Conservation (phyloP, 2,797 vertebrate genomes). For the Tapirus indicus region DNA sequence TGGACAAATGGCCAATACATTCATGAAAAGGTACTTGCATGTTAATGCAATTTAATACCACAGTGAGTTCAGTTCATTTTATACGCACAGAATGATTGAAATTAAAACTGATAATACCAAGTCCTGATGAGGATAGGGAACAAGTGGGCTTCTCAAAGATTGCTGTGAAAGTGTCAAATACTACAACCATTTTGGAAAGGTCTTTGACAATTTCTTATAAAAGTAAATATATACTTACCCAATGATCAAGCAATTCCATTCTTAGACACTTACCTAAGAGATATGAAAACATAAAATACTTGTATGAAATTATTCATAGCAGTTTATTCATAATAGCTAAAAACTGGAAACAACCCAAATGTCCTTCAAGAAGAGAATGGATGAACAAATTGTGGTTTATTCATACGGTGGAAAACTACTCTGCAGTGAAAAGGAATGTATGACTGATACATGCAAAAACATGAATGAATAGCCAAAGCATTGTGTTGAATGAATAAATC, state of each 20-base stretch:
- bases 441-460: background rate
- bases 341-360: background rate
- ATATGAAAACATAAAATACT: background rate
- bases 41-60: background rate
- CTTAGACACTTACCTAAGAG: background rate
- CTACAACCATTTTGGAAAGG: background rate
- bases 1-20: background rate
- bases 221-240: background rate
- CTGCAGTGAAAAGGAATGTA: no score
- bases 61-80: background rate
- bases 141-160: background rate
- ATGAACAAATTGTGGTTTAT: no score
- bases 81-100: background rate
- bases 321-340: background rate
- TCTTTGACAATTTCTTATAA: background rate
- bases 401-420: fast-evolving
- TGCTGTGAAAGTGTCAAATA: background rate
- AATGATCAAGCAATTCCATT: background rate
- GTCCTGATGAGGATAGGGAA: background rate
- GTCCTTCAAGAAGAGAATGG: background rate
- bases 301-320: background rate
- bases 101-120: background rate
- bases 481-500: background rate
- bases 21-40: background rate
- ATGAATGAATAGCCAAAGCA: background rate